A percentile compares a stretch with the other conserved stretches of the same genome.
These are phyloP conservation scores for Galeopterus variegatus DNA, from an alignment of 2,113 vertebrate genomes.

Conservation along the genomic window DNA sequence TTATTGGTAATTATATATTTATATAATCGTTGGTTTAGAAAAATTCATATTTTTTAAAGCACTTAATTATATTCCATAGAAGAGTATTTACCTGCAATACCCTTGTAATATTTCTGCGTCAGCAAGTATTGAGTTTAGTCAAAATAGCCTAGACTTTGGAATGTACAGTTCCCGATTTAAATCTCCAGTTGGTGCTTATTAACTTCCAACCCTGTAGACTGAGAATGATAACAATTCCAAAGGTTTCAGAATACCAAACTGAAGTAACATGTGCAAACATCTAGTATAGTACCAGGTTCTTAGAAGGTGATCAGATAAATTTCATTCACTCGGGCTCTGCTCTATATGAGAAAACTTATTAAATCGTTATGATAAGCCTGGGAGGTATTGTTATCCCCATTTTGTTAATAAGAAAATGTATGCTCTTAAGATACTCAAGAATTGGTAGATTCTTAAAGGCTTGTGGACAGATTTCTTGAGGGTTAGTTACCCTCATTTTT, in stretches of 20 bases:
- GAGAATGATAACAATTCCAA: background rate
- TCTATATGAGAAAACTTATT: background rate
- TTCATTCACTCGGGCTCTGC: background rate
- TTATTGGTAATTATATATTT: background rate
- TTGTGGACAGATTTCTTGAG: background rate
- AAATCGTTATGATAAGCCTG: background rate
- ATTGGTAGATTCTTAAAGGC: background rate
- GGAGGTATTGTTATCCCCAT: background rate
- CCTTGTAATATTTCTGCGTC: slow-evolving; percentile 31
- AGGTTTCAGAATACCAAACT: background rate
- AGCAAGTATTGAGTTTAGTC: slow-evolving; percentile 13
- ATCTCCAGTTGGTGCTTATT: slow-evolving; percentile 17
- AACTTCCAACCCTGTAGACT: background rate
- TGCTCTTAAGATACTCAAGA: background rate
- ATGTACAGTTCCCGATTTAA: slow-evolving; percentile 30
- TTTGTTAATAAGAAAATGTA: background rate
- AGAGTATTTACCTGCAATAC: slow-evolving; percentile 21
- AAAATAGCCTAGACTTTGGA: slow-evolving; percentile 49
- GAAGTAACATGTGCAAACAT: background rate
- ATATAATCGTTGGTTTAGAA: background rate
- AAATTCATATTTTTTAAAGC: background rate
- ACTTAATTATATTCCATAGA: background rate
- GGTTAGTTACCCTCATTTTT: background rate
- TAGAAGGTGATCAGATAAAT: background rate
- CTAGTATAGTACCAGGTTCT: background rate